Percentiles rank a stretch among this genome's conserved stretches.
phyloP scores from a whole-genome alignment of 2,113 vertebrate species.

The Pogona vitticeps region DNA sequence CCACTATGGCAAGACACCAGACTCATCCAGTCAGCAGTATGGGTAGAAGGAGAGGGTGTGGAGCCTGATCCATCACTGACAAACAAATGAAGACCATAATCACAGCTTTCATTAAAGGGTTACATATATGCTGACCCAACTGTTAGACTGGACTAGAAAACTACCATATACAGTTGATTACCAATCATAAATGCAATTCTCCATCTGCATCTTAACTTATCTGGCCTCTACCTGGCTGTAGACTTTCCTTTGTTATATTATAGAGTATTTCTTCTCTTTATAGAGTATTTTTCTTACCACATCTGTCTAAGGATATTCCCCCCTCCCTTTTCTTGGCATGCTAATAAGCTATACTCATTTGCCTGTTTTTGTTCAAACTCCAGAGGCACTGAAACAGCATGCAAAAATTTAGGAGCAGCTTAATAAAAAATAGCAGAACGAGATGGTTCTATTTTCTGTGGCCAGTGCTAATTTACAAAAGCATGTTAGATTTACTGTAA shows the following conservation, averaged over 20 bases:
- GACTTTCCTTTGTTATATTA: background rate
- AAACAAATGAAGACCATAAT: too few species aligned
- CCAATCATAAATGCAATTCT: background rate
- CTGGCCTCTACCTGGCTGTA: background rate
- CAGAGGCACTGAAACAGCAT: background rate
- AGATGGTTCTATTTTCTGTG: conserved; percentile 18
- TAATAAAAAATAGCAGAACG: conserved; percentile 17
- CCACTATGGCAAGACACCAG: too few species aligned
- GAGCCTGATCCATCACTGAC: background rate
- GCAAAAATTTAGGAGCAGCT: conserved; percentile 38
- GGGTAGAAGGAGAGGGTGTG: background rate
- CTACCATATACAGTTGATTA: too few species aligned
- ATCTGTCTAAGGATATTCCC: background rate
- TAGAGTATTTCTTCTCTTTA: background rate
- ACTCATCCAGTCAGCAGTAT: too few species aligned
- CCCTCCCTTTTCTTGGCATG: background rate
- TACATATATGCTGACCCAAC: background rate
- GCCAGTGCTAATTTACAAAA: conserved; percentile 24
- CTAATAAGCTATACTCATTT: background rate
- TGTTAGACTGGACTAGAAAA: background rate
- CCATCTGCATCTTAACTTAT: background rate
- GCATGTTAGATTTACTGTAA: background rate
- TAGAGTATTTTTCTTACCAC: background rate
- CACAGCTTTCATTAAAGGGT: background rate
- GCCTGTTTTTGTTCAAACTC: conserved; percentile 11